phyloP scores from a whole-genome alignment of 2,113 vertebrate genomes.

The Rhinopomastus cyanomelas region DNA sequence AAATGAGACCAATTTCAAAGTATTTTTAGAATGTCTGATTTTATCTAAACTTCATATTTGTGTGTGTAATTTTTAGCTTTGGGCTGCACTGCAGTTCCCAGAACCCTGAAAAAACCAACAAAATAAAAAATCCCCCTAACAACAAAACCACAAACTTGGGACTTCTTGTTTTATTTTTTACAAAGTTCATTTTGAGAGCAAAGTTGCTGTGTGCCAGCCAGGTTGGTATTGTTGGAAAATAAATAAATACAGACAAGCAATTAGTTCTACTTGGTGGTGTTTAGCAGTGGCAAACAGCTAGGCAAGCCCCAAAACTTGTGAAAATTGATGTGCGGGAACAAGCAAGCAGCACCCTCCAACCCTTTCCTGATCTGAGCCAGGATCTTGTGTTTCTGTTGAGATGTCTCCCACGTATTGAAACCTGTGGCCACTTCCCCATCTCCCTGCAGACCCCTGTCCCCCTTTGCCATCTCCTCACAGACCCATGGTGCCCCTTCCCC shows the following conservation, averaged over 20 bases:
- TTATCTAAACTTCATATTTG: slow-evolving; percentile 12
- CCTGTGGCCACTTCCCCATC: not conserved
- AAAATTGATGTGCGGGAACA: not conserved
- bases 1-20: not conserved
- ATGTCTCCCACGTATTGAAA: not conserved
- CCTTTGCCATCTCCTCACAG: not conserved
- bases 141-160: not conserved
- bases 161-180: not conserved
- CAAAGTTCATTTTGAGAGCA: not conserved
- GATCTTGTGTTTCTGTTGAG: not conserved
- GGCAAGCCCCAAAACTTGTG: not conserved
- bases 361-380: not conserved
- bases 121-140: not conserved
- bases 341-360: not conserved
- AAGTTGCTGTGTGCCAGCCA: not conserved
- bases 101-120: not conserved
- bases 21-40: slow-evolving; percentile 29
- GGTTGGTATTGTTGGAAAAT: not conserved
- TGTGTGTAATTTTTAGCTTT: not conserved
- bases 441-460: not conserved
- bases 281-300: not conserved
- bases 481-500: too few relatives aligned
- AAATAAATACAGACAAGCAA: slow-evolving; percentile 29
- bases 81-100: slow-evolving; percentile 2
- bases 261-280: slow-evolving; percentile 25